These are phyloP conservation scores for Neoaliturus tenellus DNA, from an alignment of 2,888 invertebrate genomes.

Conservation along the genomic window DNA sequence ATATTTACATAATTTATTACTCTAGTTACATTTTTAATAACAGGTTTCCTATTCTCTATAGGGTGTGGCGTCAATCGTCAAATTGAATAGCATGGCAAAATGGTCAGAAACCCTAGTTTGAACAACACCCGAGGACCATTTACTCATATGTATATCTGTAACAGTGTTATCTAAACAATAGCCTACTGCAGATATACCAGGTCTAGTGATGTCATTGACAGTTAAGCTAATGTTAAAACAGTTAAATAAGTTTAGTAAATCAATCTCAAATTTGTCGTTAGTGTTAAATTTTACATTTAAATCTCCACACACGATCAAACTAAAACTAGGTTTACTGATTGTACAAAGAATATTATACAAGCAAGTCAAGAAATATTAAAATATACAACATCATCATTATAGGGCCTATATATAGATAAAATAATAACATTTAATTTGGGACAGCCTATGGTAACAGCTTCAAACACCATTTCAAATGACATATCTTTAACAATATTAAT, in stretches of 20 bases:
- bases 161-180: background rate
- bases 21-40: background rate
- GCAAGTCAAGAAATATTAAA: no score
- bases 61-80: background rate
- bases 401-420: background rate
- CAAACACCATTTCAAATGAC: background rate
- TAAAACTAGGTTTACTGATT: no score
- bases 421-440: background rate
- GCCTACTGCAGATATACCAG: background rate
- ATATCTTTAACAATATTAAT: background rate
- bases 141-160: background rate
- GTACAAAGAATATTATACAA: no score
- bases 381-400: background rate
- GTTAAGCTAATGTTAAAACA: background rate
- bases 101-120: background rate
- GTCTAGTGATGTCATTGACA: background rate
- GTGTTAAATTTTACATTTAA: background rate
- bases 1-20: no score
- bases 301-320: slow-evolving; percentile 1
- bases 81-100: background rate
- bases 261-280: background rate
- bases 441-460: background rate
- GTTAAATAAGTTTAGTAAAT: background rate
- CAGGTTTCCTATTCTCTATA: background rate
- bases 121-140: background rate